Conservation (phyloP, 2,797 vertebrate genomes). For the Periparus ater region DNA sequence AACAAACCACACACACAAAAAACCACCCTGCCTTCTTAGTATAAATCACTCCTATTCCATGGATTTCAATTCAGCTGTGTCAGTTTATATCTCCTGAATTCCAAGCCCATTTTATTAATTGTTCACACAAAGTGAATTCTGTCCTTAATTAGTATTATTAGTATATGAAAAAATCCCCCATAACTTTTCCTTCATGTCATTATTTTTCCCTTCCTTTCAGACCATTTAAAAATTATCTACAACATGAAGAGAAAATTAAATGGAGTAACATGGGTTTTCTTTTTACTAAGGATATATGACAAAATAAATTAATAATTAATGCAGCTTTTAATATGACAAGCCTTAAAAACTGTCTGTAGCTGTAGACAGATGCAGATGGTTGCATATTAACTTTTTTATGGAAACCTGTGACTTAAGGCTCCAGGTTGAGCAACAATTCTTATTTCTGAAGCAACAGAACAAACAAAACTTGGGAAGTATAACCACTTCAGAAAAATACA, state of each 20-base stretch:
- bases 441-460: background rate
- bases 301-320: constrained; percentile 46
- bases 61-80: background rate
- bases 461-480: background rate
- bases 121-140: background rate
- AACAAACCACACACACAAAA: no score
- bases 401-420: background rate
- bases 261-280: background rate
- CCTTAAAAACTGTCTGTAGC: background rate
- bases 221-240: background rate
- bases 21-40: fast-evolving
- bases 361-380: background rate
- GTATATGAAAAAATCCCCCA: background rate
- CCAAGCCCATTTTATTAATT: background rate
- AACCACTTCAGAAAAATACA: background rate
- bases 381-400: background rate
- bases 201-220: background rate
- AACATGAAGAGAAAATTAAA: constrained; percentile 22
- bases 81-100: background rate
- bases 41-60: background rate
- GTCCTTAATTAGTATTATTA: background rate
- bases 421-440: background rate
- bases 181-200: background rate
- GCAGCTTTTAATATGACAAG: background rate
- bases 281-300: background rate